phyloP scores from a whole-genome alignment of 2,888 invertebrate species.

The Drosophila putrida region DNA sequence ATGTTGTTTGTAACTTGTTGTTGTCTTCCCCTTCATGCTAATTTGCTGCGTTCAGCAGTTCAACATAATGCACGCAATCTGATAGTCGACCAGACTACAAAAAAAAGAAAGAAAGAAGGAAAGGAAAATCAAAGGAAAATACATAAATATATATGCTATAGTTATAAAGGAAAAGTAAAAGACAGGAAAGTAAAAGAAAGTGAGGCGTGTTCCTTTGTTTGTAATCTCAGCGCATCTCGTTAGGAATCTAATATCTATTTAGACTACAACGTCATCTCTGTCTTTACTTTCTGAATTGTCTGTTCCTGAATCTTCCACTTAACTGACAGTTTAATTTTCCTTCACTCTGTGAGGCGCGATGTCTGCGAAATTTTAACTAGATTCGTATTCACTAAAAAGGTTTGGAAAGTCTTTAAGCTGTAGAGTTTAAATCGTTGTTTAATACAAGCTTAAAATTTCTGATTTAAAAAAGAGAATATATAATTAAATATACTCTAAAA shows the following conservation, averaged over 20 bases:
- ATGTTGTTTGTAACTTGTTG: slow-evolving; percentile 48
- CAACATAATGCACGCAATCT: slow-evolving; percentile 56
- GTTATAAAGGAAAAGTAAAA: neutral
- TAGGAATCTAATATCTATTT: slow-evolving; percentile 13
- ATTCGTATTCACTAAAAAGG: neutral
- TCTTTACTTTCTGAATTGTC: slow-evolving; percentile 3
- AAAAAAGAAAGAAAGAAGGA: no score
- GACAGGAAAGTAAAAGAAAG: slow-evolving; percentile 10
- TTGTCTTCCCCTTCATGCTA: slow-evolving; percentile 54
- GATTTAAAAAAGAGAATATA: no score
- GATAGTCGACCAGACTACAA: slow-evolving; percentile 13
- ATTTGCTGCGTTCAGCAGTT: slow-evolving; percentile 66
- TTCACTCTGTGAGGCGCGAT: neutral
- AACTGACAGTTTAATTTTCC: neutral
- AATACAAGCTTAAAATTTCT: no score
- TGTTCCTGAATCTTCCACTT: neutral
- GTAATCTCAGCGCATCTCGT: slow-evolving; percentile 3
- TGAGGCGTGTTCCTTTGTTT: slow-evolving; percentile 1
- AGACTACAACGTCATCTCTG: slow-evolving; percentile 5
- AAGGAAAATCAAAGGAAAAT: neutral
- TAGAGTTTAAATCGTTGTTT: no score
- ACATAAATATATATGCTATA: neutral
- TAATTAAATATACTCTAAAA: no score
- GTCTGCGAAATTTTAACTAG: neutral
- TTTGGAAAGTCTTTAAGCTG: neutral